Base-by-base conservation (phyloP, 1,140 invertebrate genomes). In the Atta cephalotes region DNA sequence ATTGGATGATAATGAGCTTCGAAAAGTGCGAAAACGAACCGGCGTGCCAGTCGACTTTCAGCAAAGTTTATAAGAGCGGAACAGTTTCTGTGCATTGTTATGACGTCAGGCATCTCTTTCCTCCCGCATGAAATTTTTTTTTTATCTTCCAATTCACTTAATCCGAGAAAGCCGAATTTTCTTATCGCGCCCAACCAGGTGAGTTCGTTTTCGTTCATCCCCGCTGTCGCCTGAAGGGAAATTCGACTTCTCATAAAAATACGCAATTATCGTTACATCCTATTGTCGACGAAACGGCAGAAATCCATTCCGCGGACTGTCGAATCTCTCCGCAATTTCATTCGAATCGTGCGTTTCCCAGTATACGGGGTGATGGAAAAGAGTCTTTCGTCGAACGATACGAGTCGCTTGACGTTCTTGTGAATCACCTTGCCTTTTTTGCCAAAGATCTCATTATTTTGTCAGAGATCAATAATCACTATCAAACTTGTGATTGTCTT, bases 111-210 rank as follows among this genome's bases (percentile, higher is more conserved):
- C 78, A 39, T 60, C 60, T 74, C 31, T 58, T 35, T 18, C 7
- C 14, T 35, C 49, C 4, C 80, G 35, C 39, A 28, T n/a, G 39
- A 7, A 90, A 89, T 77, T 89, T 89, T 68, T 89, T 89, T 68
- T 84, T 89, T 89, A 80, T 74, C 84, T 90, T 87, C 71, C 88
- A 82, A 89, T 89, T 84, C 78, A 89, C 88, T 90, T 90, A 90
- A 89, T 90, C 78, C 76, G 39, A 62, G 35, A 58, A 65, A 86
- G 63, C 49, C 58, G 49, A 71, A 51, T 66, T 86, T 53, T 35
- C 85, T 90, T 90, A 89, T 90, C 88, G 85, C 65, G 45, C 63
- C 18, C 51, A 49, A 3, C 62, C 65, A 78, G 71, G 45, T 60
- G 60, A 76, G 56, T 53, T 86, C 88, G 45, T 62, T 89, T 82